These are phyloP conservation scores for Uropetala carovei DNA, from an alignment of 2,888 invertebrate species.

Conservation along the genomic window DNA sequence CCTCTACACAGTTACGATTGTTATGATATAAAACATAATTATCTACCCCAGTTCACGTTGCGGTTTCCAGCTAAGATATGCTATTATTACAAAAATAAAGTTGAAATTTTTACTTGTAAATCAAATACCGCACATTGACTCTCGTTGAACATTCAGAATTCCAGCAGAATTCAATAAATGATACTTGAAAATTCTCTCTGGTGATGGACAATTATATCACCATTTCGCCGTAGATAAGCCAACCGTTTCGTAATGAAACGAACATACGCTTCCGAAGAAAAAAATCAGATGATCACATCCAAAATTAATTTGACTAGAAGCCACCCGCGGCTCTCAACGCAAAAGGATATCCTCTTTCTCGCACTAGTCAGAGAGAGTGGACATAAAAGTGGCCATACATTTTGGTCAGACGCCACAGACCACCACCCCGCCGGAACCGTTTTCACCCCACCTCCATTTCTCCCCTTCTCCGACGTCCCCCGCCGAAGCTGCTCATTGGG, in stretches of 20 bases:
- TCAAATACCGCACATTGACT: too few relatives aligned
- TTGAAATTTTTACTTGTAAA: too few relatives aligned
- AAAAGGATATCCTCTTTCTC: neutral
- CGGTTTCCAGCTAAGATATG: too few relatives aligned
- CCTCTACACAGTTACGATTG: too few relatives aligned
- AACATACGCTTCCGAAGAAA: neutral
- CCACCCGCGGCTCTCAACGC: neutral
- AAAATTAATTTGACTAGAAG: neutral
- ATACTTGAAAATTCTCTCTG: too few relatives aligned
- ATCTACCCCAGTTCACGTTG: too few relatives aligned
- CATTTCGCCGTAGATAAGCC: neutral
- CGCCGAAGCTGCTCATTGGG: neutral
- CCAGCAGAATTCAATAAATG: too few relatives aligned
- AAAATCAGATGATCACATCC: neutral
- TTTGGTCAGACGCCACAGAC: slow-evolving; percentile 11
- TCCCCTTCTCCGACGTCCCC: neutral
- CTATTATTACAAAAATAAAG: too few relatives aligned
- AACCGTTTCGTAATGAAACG: neutral
- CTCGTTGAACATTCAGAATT: too few relatives aligned
- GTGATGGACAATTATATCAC: too few relatives aligned
- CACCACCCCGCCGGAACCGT: neutral
- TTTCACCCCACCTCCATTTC: neutral
- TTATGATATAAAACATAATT: too few relatives aligned
- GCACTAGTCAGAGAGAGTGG: neutral
- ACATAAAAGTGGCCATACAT: slow-evolving; percentile 25